phyloP scores from a whole-genome alignment of 2,797 vertebrate species.

The Crocodylus rhombifer region DNA sequence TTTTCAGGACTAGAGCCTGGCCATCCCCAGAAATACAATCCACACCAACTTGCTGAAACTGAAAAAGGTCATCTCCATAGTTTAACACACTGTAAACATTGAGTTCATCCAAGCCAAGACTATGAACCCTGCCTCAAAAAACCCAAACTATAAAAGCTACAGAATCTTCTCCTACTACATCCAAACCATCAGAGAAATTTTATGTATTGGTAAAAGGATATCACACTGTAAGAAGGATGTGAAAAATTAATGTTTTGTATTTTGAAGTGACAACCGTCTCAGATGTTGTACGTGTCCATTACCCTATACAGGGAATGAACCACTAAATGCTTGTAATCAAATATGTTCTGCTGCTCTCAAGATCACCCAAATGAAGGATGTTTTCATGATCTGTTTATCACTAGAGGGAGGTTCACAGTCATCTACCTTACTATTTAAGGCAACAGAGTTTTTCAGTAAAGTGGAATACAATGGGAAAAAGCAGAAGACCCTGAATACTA shows the following conservation, averaged over 20 bases:
- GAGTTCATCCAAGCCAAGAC: slow-evolving; percentile 53
- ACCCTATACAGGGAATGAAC: background rate
- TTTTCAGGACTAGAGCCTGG: slow-evolving; percentile 68
- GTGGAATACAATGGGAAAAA: background rate
- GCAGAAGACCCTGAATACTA: background rate
- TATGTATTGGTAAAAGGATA: background rate
- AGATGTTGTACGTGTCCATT: background rate
- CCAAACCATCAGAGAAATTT: slow-evolving; percentile 19
- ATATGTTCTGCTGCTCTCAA: background rate
- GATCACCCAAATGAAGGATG: background rate
- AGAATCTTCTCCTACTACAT: slow-evolving; percentile 58
- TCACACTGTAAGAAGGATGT: background rate
- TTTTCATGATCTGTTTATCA: background rate
- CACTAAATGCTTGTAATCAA: background rate
- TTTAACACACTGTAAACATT: slow-evolving; percentile 62
- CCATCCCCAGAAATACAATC: slow-evolving; percentile 67
- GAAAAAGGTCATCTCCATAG: slow-evolving; percentile 72
- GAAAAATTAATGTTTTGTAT: background rate
- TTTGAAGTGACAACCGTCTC: background rate
- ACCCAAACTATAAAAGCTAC: slow-evolving; percentile 54
- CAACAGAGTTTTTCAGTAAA: rapidly evolving
- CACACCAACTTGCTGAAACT: slow-evolving; percentile 43
- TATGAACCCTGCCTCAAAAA: slow-evolving; percentile 54
- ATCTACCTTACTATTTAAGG: background rate
- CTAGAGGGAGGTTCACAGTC: background rate